Evolutionary conservation across 2,888 invertebrate species (phyloP).

Genomic region (Marronus borbonicus): DNA sequence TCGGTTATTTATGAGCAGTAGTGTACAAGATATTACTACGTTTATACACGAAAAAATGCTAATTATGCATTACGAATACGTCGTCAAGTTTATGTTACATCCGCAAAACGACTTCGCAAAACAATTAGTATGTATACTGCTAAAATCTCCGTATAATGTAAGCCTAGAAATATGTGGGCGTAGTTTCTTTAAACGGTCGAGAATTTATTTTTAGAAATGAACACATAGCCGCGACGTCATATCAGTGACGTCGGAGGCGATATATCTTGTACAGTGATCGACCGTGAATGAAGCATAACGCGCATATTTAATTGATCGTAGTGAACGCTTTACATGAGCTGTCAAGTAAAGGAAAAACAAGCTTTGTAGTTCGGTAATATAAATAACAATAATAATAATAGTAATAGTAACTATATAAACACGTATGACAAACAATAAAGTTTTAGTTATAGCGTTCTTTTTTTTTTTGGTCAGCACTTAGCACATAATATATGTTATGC

Average conservation of each 20-base stretch:
- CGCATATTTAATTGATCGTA: too few relatives aligned
- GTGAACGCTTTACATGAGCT: too few relatives aligned
- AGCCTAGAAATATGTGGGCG: conserved; percentile 19
- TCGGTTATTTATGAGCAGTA: too few relatives aligned
- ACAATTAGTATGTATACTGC: background rate
- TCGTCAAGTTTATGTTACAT: conserved; percentile 1
- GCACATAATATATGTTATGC: too few relatives aligned
- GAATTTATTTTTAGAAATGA: conserved; percentile 23
- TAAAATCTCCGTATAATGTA: conserved; percentile 6
- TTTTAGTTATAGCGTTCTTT: too few relatives aligned
- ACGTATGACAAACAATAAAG: too few relatives aligned
- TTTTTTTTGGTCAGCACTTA: too few relatives aligned
- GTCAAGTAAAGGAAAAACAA: too few relatives aligned
- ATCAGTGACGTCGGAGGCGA: background rate
- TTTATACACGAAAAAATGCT: background rate
- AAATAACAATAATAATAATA: too few relatives aligned
- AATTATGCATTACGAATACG: conserved; percentile 14
- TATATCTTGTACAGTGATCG: background rate
- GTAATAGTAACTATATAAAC: too few relatives aligned
- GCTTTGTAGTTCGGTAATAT: too few relatives aligned
- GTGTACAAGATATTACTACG: background rate
- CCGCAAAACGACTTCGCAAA: background rate
- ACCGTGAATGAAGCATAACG: background rate
- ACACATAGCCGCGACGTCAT: background rate
- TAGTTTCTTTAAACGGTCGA: background rate